phyloP scores from a whole-genome alignment of 2,888 invertebrate genomes.

The Napeogenes sylphis region DNA sequence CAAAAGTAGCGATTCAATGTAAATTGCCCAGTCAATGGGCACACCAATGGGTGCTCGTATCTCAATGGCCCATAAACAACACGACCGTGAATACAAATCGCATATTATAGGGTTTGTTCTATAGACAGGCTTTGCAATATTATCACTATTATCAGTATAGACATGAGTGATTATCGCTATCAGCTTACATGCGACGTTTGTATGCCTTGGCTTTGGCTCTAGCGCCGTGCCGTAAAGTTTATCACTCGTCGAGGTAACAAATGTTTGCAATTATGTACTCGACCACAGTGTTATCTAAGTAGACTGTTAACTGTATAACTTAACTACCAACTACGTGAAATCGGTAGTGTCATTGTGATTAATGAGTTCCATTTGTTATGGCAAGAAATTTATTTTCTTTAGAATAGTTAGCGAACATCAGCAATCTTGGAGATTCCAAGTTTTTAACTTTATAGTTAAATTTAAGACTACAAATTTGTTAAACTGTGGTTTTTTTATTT shows the following conservation, averaged over 20 bases:
- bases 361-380: constrained; percentile 21
- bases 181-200: constrained; percentile 45
- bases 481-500: background rate
- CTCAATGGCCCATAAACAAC: constrained; percentile 73
- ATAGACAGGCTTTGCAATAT: constrained; percentile 46
- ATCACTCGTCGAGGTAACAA: constrained; percentile 32
- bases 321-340: constrained; percentile 25
- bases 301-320: constrained; percentile 27
- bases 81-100: constrained; percentile 73
- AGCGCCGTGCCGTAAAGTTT: constrained; percentile 34
- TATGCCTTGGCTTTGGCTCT: constrained; percentile 41
- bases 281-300: constrained; percentile 32
- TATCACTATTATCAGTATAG: constrained; percentile 52
- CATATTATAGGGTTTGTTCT: constrained; percentile 63
- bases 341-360: constrained; percentile 17
- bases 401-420: constrained; percentile 2
- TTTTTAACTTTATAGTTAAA: constrained; percentile 13
- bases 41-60: constrained; percentile 49
- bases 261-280: constrained; percentile 34
- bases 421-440: constrained; percentile 1
- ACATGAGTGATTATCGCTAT: constrained; percentile 49
- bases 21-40: constrained; percentile 64
- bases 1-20: constrained; percentile 66
- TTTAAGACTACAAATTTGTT: constrained; percentile 14
- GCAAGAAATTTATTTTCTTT: constrained; percentile 7